These are phyloP conservation scores for Theocolax elegans DNA, from an alignment of 1,140 invertebrate genomes.

Conservation along the genomic window DNA sequence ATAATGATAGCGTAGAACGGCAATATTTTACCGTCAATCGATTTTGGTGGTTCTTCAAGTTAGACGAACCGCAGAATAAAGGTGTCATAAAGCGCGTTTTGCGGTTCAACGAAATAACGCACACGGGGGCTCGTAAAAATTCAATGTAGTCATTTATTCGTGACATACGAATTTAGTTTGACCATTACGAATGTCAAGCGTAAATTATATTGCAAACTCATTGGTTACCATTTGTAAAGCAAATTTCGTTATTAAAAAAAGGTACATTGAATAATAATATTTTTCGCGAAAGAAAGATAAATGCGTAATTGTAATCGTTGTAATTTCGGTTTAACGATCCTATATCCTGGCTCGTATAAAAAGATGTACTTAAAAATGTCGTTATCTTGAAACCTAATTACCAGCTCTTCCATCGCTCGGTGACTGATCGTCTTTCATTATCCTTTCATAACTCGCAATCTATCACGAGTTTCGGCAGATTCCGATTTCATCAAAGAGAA, in stretches of 20 bases:
- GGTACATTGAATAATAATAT: too few species aligned
- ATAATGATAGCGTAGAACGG: too few species aligned
- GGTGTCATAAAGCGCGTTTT: background rate
- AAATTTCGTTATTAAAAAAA: too few species aligned
- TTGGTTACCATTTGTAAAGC: too few species aligned
- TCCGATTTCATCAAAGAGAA: background rate
- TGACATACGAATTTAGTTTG: conserved; percentile 19
- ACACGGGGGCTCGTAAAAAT: conserved; percentile 16
- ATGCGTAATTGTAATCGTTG: too few species aligned
- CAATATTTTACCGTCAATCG: conserved; percentile 1
- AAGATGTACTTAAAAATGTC: too few species aligned
- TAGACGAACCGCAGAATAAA: conserved; percentile 1
- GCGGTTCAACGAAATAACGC: conserved; percentile 28
- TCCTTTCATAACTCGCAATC: background rate
- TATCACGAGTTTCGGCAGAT: background rate
- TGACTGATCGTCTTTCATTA: background rate
- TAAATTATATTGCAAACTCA: too few species aligned
- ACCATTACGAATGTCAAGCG: conserved; percentile 20
- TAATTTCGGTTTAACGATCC: too few species aligned
- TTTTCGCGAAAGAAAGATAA: too few species aligned
- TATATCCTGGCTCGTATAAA: too few species aligned
- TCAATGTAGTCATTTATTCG: conserved; percentile 14
- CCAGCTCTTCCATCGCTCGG: background rate
- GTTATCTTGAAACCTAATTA: too few species aligned
- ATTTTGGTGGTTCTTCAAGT: background rate